Evolutionary conservation across 2,113 vertebrate species (phyloP).

Genomic region (Zosterops lateralis): DNA sequence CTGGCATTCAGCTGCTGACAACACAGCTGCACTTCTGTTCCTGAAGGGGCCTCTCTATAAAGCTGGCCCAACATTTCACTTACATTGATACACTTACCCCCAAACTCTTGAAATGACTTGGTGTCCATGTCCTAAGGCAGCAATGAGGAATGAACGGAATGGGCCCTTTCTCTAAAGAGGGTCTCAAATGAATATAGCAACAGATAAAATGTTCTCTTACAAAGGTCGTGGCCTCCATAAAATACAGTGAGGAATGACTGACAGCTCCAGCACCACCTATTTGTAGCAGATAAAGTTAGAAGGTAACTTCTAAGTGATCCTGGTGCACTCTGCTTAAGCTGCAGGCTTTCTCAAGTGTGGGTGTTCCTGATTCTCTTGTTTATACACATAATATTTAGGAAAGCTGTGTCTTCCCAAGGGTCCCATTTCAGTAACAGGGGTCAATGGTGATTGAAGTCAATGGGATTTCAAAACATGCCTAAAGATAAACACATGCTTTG

Average conservation of each 20-base stretch:
- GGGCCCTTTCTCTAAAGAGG: background rate
- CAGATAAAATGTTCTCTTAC: background rate
- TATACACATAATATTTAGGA: slow-evolving; percentile 58
- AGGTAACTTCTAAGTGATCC: background rate
- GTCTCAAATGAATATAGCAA: background rate
- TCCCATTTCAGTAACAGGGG: slow-evolving; percentile 41
- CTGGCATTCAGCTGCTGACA: background rate
- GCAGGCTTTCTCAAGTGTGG: background rate
- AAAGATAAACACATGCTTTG: slow-evolving; percentile 50
- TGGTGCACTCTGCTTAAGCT: background rate
- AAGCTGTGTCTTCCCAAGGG: slow-evolving; percentile 54
- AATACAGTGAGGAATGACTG: background rate
- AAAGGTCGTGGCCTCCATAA: background rate
- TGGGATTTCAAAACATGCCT: slow-evolving; percentile 48
- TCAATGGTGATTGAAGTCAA: slow-evolving; percentile 54
- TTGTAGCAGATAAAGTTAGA: background rate
- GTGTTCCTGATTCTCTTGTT: slow-evolving; percentile 50
- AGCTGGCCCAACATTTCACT: background rate
- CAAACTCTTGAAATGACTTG: background rate
- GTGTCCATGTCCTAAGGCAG: background rate
- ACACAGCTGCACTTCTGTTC: background rate
- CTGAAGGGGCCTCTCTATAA: background rate
- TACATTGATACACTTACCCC: background rate
- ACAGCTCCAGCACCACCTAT: background rate
- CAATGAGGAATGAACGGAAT: background rate